Evolutionary conservation across 2,888 invertebrate genomes (phyloP).

Genomic region (Notodromas monacha): DNA sequence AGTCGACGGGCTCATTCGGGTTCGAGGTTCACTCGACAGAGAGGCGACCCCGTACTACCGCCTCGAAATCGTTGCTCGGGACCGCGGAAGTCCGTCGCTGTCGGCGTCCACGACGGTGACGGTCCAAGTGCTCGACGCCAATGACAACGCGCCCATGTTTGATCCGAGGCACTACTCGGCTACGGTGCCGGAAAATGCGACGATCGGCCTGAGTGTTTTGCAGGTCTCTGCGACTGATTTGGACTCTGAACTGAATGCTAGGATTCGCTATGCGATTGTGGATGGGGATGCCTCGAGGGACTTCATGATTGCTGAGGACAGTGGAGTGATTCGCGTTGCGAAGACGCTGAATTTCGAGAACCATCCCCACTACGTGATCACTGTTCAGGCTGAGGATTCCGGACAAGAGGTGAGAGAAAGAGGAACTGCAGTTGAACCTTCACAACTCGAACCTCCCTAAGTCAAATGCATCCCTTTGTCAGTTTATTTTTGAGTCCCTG

Average conservation of each 20-base stretch:
- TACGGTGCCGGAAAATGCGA: constrained; percentile 66
- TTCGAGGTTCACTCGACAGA: constrained; percentile 46
- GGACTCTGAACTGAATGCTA: constrained; percentile 54
- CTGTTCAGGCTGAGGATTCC: constrained; percentile 71
- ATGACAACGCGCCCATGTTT: constrained; percentile 65
- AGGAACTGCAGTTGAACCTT: too few relatives aligned
- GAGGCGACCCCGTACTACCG: constrained; percentile 51
- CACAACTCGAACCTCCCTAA: too few relatives aligned
- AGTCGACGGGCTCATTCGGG: constrained; percentile 39
- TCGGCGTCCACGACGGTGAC: constrained; percentile 44
- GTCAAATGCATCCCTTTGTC: too few relatives aligned
- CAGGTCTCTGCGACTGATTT: constrained; percentile 57
- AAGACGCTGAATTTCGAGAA: constrained; percentile 51
- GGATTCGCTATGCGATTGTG: constrained; percentile 62
- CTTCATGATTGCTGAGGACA: constrained; percentile 47
- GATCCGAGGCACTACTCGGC: constrained; percentile 67
- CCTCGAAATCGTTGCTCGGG: constrained; percentile 53
- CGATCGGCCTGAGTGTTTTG: constrained; percentile 50
- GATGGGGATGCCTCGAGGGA: constrained; percentile 72
- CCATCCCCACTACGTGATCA: constrained; percentile 53
- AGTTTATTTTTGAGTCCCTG: too few relatives aligned
- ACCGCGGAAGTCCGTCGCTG: constrained; percentile 45
- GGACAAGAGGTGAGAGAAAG: too few relatives aligned
- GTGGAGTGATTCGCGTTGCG: constrained; percentile 50
- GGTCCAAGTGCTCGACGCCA: constrained; percentile 60